Evolutionary conservation across 2,888 invertebrate genomes (phyloP).

Genomic region (Stegophylla sp.): DNA sequence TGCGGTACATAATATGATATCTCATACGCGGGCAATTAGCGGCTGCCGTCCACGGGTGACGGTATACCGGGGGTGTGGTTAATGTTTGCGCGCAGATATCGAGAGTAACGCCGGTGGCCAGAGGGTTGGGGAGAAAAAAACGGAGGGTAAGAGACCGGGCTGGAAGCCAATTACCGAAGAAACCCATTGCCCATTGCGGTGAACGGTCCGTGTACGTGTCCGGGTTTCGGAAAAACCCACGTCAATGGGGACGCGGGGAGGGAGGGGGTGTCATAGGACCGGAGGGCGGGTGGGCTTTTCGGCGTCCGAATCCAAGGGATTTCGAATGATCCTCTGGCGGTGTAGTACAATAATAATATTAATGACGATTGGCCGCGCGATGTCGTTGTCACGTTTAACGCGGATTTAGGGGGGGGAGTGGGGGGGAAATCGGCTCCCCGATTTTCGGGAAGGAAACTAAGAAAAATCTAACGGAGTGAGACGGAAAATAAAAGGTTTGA

Average conservation of each 20-base stretch:
- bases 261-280: slow-evolving; percentile 21
- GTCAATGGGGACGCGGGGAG: slow-evolving; percentile 7
- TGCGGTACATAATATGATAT: too few species aligned
- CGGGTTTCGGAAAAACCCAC: slow-evolving; percentile 38
- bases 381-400: slow-evolving; percentile 37
- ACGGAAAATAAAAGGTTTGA: too few species aligned
- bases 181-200: slow-evolving; percentile 17
- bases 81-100: slow-evolving; percentile 39
- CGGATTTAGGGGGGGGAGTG: slow-evolving; percentile 30
- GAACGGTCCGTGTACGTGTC: slow-evolving; percentile 40
- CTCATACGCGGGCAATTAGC: slow-evolving; percentile 37
- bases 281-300: slow-evolving; percentile 26
- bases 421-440: not conserved
- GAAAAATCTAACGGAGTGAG: too few species aligned
- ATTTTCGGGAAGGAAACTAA: too few species aligned
- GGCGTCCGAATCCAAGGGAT: slow-evolving; percentile 36
- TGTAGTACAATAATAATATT: slow-evolving; percentile 16
- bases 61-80: slow-evolving; percentile 14
- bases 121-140: too few species aligned
- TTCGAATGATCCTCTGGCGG: slow-evolving; percentile 45
- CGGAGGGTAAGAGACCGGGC: too few species aligned
- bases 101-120: slow-evolving; percentile 7
- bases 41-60: slow-evolving; percentile 28
- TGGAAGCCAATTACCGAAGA: slow-evolving; percentile 43
- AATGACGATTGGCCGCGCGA: not conserved